Evolutionary conservation across 2,113 vertebrate genomes (phyloP).

Genomic region (Origma solitaria): DNA sequence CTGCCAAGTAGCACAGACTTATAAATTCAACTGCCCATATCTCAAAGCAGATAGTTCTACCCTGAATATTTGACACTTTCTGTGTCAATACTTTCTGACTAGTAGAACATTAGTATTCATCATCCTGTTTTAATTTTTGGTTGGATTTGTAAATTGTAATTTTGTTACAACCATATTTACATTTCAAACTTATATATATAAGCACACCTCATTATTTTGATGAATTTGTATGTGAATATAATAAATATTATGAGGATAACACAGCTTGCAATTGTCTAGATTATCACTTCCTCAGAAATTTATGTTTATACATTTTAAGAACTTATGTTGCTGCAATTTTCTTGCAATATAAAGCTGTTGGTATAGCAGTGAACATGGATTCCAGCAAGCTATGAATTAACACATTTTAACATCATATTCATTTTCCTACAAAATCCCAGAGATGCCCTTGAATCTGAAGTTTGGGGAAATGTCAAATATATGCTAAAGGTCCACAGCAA

Average conservation of each 20-base stretch:
- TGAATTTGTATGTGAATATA: not conserved
- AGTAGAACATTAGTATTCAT: not conserved
- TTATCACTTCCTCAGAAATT: not conserved
- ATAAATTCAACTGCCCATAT: not conserved
- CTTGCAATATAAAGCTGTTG: not conserved
- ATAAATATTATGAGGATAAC: constrained; percentile 11
- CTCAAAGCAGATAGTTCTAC: not conserved
- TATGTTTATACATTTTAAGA: not conserved
- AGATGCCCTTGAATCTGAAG: constrained; percentile 75
- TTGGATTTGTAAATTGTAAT: constrained; percentile 10
- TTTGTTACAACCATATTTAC: not conserved
- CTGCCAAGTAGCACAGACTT: not conserved
- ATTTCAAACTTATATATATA: constrained; percentile 40
- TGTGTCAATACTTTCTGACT: not conserved
- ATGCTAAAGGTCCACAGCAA: not conserved
- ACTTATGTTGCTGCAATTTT: not conserved
- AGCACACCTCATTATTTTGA: not conserved
- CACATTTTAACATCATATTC: constrained; percentile 71
- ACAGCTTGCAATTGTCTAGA: not conserved
- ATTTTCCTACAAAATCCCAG: constrained; percentile 78
- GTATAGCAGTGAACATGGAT: not conserved
- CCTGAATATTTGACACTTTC: not conserved
- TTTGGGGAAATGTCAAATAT: constrained; percentile 63
- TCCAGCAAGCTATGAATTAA: not conserved
- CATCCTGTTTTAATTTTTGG: not conserved